phyloP scores from a whole-genome alignment of 2,888 invertebrate genomes.

The Atethmia centrago region DNA sequence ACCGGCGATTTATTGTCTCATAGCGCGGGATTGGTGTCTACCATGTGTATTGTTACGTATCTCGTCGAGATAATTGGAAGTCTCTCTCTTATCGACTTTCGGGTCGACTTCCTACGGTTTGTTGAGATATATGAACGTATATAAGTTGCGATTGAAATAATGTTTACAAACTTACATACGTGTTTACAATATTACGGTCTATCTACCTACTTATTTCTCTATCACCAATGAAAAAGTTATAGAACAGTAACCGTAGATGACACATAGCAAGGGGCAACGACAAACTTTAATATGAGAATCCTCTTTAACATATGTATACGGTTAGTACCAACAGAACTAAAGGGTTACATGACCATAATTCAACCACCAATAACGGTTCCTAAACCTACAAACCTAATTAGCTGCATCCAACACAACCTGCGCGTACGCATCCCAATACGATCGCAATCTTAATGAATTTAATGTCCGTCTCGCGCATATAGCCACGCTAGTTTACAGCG shows the following conservation, averaged over 20 bases:
- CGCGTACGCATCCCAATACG: slow-evolving; percentile 48
- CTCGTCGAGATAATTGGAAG: slow-evolving; percentile 63
- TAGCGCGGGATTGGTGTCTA: slow-evolving; percentile 45
- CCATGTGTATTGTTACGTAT: slow-evolving; percentile 59
- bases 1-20: slow-evolving; percentile 60
- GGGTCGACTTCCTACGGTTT: slow-evolving; percentile 51
- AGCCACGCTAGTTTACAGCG: slow-evolving; percentile 46
- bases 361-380: slow-evolving; percentile 42
- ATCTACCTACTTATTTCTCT: neutral
- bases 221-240: neutral
- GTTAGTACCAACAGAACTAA: neutral
- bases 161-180: slow-evolving; percentile 26
- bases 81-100: slow-evolving; percentile 51
- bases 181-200: neutral
- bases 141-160: slow-evolving; percentile 40
- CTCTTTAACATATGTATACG: neutral
- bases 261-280: neutral
- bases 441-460: slow-evolving; percentile 63
- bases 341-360: neutral
- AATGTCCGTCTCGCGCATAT: slow-evolving; percentile 48
- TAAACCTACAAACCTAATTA: slow-evolving; percentile 46
- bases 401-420: slow-evolving; percentile 23
- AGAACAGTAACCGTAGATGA: neutral
- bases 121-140: slow-evolving; percentile 50
- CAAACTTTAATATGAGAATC: neutral